Evolutionary conservation across 1,140 invertebrate species (phyloP), one percentile per base, ranked within the genome.

Genomic region (Diorhabda elongata): DNA sequence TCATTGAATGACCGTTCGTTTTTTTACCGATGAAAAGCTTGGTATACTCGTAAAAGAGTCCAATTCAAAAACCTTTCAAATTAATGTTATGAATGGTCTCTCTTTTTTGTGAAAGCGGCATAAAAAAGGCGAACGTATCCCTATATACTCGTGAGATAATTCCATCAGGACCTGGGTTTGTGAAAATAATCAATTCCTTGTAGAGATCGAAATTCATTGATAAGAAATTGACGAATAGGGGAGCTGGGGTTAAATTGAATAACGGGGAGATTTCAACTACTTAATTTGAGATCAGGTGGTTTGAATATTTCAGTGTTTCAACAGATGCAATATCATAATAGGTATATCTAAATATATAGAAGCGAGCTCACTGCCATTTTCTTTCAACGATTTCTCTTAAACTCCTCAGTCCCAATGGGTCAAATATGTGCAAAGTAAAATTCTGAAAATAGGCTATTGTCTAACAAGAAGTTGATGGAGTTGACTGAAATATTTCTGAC

Each of bases 201-300:
- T 67, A 67, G 44, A 71, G 70, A 71, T 71, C 58, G 66, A 71
- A 71, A 67, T 68, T 26, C 69, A 57, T 61, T 67, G 69, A 71
- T 71, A 71, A 71, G 69, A 71, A 71, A 68, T 67, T 67, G 65
- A 69, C 63, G 68, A 69, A 69, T 69, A 65, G 67, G 67, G 68
- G 45, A 52, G 68, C 68, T 59, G 62, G 44, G 61, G 63, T 69
- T 61, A 56, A 61, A 69, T 69, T 69, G 60, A 65, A 69, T 63
- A 59, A 69, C 59, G 64, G 65, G 62, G 63, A 62, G 61, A 60
- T 42, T n/a, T 65, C 61, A 69, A 69, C 68, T 69, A 63, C 64
- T 57, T 65, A 69, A 69, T 52, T 52, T 3, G 47, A n/a, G 47
- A 52, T 52, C 47, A 52, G 47, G 47, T 52, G 47, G 47, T 52